phyloP scores from a whole-genome alignment of 2,888 invertebrate species.

The Synergus umbraculus region DNA sequence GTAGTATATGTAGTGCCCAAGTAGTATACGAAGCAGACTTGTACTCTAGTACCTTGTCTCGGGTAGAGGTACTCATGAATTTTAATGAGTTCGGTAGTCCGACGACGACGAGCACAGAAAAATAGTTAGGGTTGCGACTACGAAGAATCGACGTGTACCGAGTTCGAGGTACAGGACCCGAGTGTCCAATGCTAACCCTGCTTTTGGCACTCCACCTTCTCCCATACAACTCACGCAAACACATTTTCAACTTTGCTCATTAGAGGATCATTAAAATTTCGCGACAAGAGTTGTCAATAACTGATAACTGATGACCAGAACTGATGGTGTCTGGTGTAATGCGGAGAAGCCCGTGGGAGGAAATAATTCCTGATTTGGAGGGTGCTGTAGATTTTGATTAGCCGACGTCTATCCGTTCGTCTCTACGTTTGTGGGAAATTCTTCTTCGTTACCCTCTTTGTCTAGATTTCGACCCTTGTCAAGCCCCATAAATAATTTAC shows the following conservation, averaged over 20 bases:
- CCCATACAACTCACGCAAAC: slow-evolving; percentile 9
- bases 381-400: slow-evolving; percentile 67
- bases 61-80: slow-evolving; percentile 60
- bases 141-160: slow-evolving; percentile 49
- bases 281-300: neutral
- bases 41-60: slow-evolving; percentile 45
- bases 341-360: slow-evolving; percentile 58
- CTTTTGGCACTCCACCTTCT: slow-evolving; percentile 17
- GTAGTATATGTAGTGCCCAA: too few relatives aligned
- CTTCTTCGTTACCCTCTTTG: slow-evolving; percentile 63
- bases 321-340: slow-evolving; percentile 59
- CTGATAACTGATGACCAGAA: neutral
- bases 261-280: slow-evolving; percentile 3
- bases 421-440: slow-evolving; percentile 57
- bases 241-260: slow-evolving; percentile 11
- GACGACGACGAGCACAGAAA: slow-evolving; percentile 57
- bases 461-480: slow-evolving; percentile 51
- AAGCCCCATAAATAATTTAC: slow-evolving; percentile 55
- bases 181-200: slow-evolving; percentile 13
- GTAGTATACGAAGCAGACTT: slow-evolving; percentile 47
- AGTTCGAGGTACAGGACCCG: slow-evolving; percentile 48
- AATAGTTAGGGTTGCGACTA: slow-evolving; percentile 54
- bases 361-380: slow-evolving; percentile 66
- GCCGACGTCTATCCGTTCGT: slow-evolving; percentile 54
- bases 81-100: slow-evolving; percentile 65